phyloP scores from a whole-genome alignment of 2,797 vertebrate species.

The Simalia tracyae region DNA sequence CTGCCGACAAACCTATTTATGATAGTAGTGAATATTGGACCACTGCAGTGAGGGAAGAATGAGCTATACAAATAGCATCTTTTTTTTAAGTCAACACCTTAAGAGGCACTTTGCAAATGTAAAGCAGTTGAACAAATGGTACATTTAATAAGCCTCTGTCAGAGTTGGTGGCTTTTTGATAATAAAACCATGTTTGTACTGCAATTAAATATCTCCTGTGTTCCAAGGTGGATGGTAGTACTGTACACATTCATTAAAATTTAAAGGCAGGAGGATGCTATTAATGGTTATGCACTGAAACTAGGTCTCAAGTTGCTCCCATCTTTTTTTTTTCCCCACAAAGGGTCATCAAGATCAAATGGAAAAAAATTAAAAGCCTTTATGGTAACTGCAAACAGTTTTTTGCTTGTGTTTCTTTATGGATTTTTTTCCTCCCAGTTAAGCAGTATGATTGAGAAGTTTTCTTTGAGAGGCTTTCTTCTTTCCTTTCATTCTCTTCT shows the following conservation, averaged over 20 bases:
- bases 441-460: background rate
- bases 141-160: slow-evolving; percentile 6
- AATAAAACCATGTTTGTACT: background rate
- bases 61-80: background rate
- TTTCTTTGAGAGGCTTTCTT: background rate
- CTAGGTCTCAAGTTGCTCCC: background rate
- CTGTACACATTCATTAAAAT: background rate
- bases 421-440: background rate
- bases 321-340: background rate
- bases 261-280: background rate
- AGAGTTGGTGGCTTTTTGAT: background rate
- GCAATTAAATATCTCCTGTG: slow-evolving; percentile 21
- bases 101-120: slow-evolving; percentile 15
- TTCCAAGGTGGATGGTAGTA: slow-evolving; percentile 17
- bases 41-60: slow-evolving; percentile 23
- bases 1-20: slow-evolving; percentile 20
- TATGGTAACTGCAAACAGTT: background rate
- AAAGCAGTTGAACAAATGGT: background rate
- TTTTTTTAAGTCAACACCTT: background rate
- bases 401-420: background rate
- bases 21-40: background rate
- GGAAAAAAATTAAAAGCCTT: background rate
- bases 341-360: background rate
- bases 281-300: background rate
- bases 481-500: background rate